Evolutionary conservation across 2,797 vertebrate species (phyloP).

Genomic region (Falco cherrug): DNA sequence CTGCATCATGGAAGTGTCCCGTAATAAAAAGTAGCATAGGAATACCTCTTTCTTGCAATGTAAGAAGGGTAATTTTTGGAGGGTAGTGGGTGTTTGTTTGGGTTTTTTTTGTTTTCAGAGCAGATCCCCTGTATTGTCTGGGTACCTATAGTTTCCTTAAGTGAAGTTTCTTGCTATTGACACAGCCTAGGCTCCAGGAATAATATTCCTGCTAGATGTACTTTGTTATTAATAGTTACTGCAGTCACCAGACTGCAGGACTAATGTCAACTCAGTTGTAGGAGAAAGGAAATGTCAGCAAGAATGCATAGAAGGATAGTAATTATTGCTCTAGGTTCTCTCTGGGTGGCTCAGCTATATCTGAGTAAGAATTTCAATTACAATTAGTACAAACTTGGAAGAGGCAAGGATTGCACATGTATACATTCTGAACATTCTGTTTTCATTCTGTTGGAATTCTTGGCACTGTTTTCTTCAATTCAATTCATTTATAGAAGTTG

Average conservation of each 20-base stretch:
- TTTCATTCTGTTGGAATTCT: not conserved
- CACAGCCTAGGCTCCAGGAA: not conserved
- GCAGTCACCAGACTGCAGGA: not conserved
- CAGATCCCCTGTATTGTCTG: not conserved
- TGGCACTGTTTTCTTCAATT: not conserved
- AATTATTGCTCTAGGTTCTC: not conserved
- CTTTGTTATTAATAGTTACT: not conserved
- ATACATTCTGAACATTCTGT: not conserved
- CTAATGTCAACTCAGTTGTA: not conserved
- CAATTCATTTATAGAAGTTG: not conserved
- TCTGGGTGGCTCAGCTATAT: not conserved
- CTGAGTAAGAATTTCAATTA: not conserved
- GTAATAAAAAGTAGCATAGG: not conserved
- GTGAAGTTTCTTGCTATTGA: not conserved
- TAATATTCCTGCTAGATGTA: not conserved
- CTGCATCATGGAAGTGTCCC: not conserved
- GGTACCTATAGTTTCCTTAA: not conserved
- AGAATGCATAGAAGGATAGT: not conserved
- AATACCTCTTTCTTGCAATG: not conserved
- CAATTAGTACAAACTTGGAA: not conserved
- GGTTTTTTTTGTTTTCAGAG: not conserved
- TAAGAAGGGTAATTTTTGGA: not conserved
- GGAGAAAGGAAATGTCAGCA: not conserved
- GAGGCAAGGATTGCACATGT: not conserved
- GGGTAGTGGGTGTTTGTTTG: fast-evolving